Percentiles rank a stretch among this genome's conserved stretches.
These are phyloP conservation scores for Steatocranus sp. DNA, from an alignment of 2,797 vertebrate species.

Conservation along the genomic window DNA sequence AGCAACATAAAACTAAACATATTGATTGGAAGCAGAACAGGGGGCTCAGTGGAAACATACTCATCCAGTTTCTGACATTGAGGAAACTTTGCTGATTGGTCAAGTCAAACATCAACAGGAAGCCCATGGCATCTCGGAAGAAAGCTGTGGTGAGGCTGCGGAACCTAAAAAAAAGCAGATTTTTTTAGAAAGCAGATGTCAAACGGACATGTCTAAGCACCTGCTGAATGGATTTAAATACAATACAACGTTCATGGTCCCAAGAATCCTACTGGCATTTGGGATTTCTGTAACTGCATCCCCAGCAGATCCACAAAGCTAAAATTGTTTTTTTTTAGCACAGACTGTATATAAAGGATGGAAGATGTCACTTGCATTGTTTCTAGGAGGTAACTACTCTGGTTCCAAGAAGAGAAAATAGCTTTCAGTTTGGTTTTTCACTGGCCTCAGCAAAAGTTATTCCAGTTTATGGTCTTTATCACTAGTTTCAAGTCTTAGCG, in stretches of 20 bases:
- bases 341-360: background rate
- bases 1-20: background rate
- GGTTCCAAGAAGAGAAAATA: background rate
- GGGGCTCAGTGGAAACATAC: conserved; percentile 70
- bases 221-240: background rate
- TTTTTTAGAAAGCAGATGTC: background rate
- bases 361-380: background rate
- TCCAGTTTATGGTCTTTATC: background rate
- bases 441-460: background rate
- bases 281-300: background rate
- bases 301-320: background rate
- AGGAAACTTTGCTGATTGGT: conserved; percentile 95
- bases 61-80: conserved; percentile 98
- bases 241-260: background rate
- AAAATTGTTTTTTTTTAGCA: background rate
- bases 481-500: background rate
- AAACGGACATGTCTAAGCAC: background rate
- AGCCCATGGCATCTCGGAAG: conserved; percentile 98
- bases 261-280: background rate
- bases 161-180: conserved; percentile 73
- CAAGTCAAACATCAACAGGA: conserved; percentile 94
- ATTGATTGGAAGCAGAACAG: background rate
- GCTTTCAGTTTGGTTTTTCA: background rate
- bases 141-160: conserved; percentile 95
- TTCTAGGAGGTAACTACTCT: background rate